phyloP scores from a whole-genome alignment of 1,140 invertebrate species.

The Trichogramma pretiosum region DNA sequence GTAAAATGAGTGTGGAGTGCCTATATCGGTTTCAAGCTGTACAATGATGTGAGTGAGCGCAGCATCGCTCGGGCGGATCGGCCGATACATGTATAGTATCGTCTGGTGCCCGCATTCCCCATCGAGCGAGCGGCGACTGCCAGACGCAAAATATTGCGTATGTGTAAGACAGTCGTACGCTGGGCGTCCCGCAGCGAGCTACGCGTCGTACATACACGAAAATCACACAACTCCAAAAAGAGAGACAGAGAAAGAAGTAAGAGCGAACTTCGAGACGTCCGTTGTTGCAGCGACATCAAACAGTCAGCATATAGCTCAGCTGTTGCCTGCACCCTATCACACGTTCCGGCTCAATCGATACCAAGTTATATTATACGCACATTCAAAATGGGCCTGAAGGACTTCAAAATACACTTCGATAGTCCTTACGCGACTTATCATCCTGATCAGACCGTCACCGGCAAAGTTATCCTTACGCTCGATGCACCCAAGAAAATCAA shows the following conservation, averaged over 20 bases:
- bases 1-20: not conserved
- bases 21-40: not conserved
- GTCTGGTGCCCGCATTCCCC: no score
- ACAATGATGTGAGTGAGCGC: not conserved
- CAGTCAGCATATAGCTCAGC: not conserved
- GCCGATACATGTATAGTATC: no score
- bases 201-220: not conserved
- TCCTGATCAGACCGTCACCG: constrained; percentile 42
- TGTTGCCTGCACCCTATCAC: not conserved
- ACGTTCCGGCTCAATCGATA: not conserved
- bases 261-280: no score
- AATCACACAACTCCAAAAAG: no score
- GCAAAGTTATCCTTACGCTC: constrained; percentile 35
- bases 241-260: no score
- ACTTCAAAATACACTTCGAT: constrained; percentile 42
- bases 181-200: not conserved
- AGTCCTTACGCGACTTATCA: constrained; percentile 42
- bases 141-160: no score
- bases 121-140: no score
- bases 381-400: constrained; percentile 38
- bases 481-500: constrained; percentile 43
- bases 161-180: no score
- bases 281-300: no score
- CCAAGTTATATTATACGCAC: not conserved
- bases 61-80: no score